Conservation (phyloP, 2,888 invertebrate species). For the Tipula confusa region DNA sequence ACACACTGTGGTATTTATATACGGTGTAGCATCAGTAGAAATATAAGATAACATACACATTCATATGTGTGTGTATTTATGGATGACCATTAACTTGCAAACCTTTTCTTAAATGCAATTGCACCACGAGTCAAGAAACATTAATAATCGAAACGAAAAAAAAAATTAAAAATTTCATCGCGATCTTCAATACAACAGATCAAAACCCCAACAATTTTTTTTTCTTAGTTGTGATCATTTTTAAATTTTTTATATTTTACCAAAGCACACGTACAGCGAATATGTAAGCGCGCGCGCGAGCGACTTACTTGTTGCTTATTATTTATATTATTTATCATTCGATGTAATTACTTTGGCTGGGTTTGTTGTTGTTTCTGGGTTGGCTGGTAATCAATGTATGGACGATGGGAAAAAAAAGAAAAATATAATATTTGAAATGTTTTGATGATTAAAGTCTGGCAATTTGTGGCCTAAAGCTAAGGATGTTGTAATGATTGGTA, state of each 20-base stretch:
- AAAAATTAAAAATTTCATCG: background rate
- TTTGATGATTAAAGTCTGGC: background rate
- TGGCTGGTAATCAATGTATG: background rate
- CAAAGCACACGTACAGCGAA: background rate
- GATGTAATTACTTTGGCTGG: background rate
- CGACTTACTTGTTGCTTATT: background rate
- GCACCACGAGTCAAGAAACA: background rate
- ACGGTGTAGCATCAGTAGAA: background rate
- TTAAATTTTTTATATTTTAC: background rate
- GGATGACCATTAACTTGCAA: background rate
- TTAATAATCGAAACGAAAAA: background rate
- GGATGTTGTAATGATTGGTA: background rate
- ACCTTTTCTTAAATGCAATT: background rate
- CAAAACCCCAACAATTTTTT: background rate
- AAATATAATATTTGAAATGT: background rate
- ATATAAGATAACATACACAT: background rate
- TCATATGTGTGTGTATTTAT: background rate
- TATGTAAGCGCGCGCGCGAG: background rate
- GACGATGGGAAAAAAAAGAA: background rate
- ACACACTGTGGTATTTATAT: background rate
- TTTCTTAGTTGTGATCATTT: background rate
- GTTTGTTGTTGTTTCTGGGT: background rate
- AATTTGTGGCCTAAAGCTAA: background rate
- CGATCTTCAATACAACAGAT: background rate
- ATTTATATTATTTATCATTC: slow-evolving; percentile 1